Evolutionary conservation across 1,140 invertebrate species (phyloP).

Genomic region (Eupristina koningsbergeri): DNA sequence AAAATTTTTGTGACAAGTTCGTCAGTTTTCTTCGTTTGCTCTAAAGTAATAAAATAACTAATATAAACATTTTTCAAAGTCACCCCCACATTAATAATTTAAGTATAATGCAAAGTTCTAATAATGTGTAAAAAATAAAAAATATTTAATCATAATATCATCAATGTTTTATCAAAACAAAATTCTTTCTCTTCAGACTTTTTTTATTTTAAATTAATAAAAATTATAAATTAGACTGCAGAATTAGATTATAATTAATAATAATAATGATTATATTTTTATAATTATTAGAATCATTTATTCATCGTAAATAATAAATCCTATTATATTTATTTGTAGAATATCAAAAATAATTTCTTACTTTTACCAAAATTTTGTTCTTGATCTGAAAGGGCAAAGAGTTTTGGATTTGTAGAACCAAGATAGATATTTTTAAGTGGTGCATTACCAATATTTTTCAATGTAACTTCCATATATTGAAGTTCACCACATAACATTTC

Average conservation of each 20-base stretch:
- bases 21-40: constrained; percentile 71
- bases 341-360: constrained; percentile 55
- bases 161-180: too few relatives aligned
- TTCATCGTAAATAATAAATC: too few relatives aligned
- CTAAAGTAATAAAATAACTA: constrained; percentile 56
- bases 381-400: constrained; percentile 76
- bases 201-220: too few relatives aligned
- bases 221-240: too few relatives aligned
- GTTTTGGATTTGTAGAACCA: constrained; percentile 79
- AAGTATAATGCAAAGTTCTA: too few relatives aligned
- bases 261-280: constrained; percentile 51
- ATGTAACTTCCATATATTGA: constrained; percentile 78
- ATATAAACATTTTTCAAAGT: too few relatives aligned
- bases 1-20: constrained; percentile 73
- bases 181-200: too few relatives aligned
- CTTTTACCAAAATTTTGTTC: constrained; percentile 64
- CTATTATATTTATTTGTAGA: background rate
- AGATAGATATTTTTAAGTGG: constrained; percentile 79
- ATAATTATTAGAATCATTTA: too few relatives aligned
- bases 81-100: too few relatives aligned
- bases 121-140: too few relatives aligned
- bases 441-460: constrained; percentile 81
- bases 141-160: too few relatives aligned
- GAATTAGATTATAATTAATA: too few relatives aligned
- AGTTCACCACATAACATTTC: constrained; percentile 84